These are phyloP conservation scores for Prolemur simus DNA, from an alignment of 2,113 vertebrate genomes.

Conservation along the genomic window DNA sequence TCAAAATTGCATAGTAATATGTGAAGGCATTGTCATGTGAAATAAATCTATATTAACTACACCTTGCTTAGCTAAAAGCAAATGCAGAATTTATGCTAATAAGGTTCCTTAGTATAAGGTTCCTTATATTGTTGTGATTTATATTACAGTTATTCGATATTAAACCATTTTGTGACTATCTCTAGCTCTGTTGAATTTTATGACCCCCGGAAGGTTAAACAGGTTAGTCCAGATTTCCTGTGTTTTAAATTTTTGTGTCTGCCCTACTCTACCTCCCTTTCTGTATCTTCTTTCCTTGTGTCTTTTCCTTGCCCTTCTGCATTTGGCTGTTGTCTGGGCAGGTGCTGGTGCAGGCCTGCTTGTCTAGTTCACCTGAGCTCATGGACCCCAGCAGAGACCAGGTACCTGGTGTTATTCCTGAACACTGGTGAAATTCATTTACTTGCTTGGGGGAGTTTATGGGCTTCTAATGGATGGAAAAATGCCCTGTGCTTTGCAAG, in stretches of 20 bases:
- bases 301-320: not conserved
- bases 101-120: not conserved
- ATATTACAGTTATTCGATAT: not conserved
- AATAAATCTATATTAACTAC: slow-evolving; percentile 32
- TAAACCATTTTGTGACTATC: not conserved
- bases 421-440: slow-evolving; percentile 43
- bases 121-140: not conserved
- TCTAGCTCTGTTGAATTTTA: not conserved
- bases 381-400: slow-evolving; percentile 58
- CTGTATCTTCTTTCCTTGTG: not conserved
- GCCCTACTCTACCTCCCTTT: not conserved
- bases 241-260: not conserved
- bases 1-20: not conserved
- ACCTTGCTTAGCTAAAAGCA: not conserved
- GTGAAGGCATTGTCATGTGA: not conserved
- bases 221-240: slow-evolving; percentile 67
- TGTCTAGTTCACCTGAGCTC: not conserved
- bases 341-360: not conserved
- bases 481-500: slow-evolving; percentile 14
- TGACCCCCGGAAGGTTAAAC: slow-evolving; percentile 33
- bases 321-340: not conserved
- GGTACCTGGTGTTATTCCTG: slow-evolving; percentile 31
- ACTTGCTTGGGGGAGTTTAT: slow-evolving; percentile 27
- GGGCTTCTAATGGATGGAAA: slow-evolving; percentile 40
- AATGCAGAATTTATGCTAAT: not conserved